Evolutionary conservation across 2,888 invertebrate species (phyloP).

Genomic region (Chalcosyrphus nemorum): DNA sequence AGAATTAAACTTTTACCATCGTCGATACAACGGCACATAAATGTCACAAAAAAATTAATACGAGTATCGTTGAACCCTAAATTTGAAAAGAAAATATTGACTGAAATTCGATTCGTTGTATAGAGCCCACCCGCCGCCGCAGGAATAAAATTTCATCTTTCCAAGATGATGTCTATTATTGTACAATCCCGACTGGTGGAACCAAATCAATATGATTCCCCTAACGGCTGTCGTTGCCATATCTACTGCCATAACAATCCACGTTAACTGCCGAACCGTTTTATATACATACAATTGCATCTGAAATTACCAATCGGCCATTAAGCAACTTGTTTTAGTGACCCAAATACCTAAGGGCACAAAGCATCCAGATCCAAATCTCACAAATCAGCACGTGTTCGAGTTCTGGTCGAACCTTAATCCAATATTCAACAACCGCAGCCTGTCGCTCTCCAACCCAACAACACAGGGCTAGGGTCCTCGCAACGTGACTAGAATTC

Average conservation of each 20-base stretch:
- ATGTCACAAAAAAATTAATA: neutral
- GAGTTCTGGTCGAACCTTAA: conserved; percentile 18
- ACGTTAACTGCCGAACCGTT: conserved; percentile 14
- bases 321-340: conserved; percentile 24
- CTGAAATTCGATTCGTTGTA: neutral
- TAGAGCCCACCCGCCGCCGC: neutral
- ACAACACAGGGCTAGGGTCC: neutral
- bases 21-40: neutral
- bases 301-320: conserved; percentile 22
- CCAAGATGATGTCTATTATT: neutral
- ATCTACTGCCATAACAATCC: neutral
- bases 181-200: neutral
- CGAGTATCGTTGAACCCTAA: neutral
- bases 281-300: conserved; percentile 12
- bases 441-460: neutral
- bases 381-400: conserved; percentile 28
- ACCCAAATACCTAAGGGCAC: neutral
- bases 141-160: neutral
- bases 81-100: neutral
- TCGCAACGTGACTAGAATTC: conserved; percentile 56
- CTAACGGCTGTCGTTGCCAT: neutral
- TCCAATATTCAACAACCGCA: conserved; percentile 45
- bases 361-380: neutral
- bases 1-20: too few species aligned
- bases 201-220: neutral